Base-by-base conservation (phyloP, 2,113 vertebrate species). In the Camelus dromedarius region DNA sequence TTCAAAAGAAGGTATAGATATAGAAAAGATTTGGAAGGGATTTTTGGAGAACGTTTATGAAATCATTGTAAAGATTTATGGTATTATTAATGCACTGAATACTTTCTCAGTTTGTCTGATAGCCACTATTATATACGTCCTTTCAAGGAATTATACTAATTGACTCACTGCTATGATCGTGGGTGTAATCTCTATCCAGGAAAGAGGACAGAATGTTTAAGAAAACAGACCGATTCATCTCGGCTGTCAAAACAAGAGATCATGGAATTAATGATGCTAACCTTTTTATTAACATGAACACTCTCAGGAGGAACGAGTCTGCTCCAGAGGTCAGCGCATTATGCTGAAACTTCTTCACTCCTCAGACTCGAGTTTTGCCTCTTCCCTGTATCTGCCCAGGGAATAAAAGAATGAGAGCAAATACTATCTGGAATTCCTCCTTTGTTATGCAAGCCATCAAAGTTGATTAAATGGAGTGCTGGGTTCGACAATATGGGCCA, bases 331-430 rank as follows among this genome's bases (percentile, higher is more conserved):
- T 96, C 95, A 96, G 64, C 48, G 32, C 58, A 88, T 67, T 90
- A 76, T 48, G 64, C 77, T 72, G 80, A 91, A 93, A 93, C 12
- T 9, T 91, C 66, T 89, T 91, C 82, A 87, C 94, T 79, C 75
- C 52, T 72, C 16, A 80, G 48, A 60, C 32, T 89, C 83, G 62
- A 75, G 96, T 84, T 86, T 94, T 96, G 86, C 89, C 58, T 95
- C 77, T 95, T 97, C 50, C n/a, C 6, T 83, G 6, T 92, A 76
- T 95, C 28, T 84, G 62, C 46, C 89, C 50, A 81, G 96, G 93
- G 93, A 97, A 97, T 98, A 95, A 91, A 98, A 97, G 96, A 97
- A 97, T 98, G 96, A 97, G 89, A 94, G n/a, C 46, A 89, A 97
- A 94, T 70, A 73, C 91, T 97, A 91, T 96, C 81, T 95, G 96